These are phyloP conservation scores for Pygocentrus nattereri DNA, from an alignment of 2,797 vertebrate genomes.

Conservation along the genomic window DNA sequence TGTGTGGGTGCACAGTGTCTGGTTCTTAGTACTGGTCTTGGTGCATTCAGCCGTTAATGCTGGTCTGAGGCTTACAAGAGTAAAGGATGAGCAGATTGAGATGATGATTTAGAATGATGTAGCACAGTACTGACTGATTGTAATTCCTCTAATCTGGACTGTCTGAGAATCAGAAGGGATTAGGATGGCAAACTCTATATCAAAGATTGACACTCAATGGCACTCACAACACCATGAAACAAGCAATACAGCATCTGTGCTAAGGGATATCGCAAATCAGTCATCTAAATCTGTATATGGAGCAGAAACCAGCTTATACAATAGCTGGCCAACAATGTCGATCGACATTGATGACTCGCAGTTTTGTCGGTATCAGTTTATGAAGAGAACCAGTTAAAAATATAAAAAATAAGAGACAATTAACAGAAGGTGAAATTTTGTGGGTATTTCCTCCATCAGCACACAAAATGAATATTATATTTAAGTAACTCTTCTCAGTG, in stretches of 20 bases:
- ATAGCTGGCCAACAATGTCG: no score
- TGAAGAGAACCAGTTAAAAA: no score
- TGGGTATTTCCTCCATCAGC: no score
- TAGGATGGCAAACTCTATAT: slow-evolving; percentile 56
- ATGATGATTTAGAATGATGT: slow-evolving; percentile 19
- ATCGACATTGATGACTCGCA: no score
- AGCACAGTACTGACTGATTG: slow-evolving; percentile 21
- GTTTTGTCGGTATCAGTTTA: no score
- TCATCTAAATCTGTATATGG: background rate
- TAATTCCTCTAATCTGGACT: slow-evolving; percentile 51
- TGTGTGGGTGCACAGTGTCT: background rate
- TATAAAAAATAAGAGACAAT: no score
- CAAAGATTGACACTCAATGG: background rate
- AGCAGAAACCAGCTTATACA: background rate
- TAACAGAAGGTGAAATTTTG: no score
- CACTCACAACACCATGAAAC: background rate
- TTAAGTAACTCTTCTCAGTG: no score
- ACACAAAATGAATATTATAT: no score
- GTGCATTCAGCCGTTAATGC: background rate
- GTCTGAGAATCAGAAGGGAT: slow-evolving; percentile 50
- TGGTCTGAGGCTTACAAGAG: slow-evolving; percentile 11
- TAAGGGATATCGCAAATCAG: background rate
- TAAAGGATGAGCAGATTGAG: slow-evolving; percentile 6
- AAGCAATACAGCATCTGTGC: background rate
- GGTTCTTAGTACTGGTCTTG: background rate